A percentile compares a stretch with the other conserved stretches of the same genome.
These are phyloP conservation scores for Drosophila mayaguana DNA, from an alignment of 2,888 invertebrate species.

Conservation along the genomic window DNA sequence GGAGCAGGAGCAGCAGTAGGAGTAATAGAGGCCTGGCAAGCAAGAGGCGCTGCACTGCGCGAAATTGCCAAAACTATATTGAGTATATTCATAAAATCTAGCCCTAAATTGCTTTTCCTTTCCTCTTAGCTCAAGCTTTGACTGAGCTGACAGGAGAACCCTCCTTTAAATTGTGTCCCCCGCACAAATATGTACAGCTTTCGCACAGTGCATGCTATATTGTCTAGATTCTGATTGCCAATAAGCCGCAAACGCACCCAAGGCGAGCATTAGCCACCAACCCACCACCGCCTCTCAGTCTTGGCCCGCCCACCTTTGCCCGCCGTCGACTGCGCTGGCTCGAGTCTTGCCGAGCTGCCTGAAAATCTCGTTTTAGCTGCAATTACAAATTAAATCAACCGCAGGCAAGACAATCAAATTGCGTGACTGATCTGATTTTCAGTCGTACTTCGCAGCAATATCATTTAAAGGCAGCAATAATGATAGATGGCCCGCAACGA, in stretches of 20 bases:
- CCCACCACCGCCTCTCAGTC: neutral
- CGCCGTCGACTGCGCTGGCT: slow-evolving; percentile 45
- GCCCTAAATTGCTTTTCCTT: no score
- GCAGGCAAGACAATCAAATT: slow-evolving; percentile 48
- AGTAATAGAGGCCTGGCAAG: slow-evolving; percentile 18
- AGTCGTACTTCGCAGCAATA: slow-evolving; percentile 13
- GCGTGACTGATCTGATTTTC: slow-evolving; percentile 41
- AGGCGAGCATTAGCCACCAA: slow-evolving; percentile 58
- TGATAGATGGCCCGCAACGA: neutral
- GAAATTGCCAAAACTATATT: slow-evolving; percentile 12
- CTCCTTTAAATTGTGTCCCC: neutral
- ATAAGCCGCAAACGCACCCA: slow-evolving; percentile 71
- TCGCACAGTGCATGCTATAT: slow-evolving; percentile 26
- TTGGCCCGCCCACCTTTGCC: slow-evolving; percentile 20
- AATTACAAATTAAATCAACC: slow-evolving; percentile 75
- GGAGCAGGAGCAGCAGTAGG: slow-evolving; percentile 10
- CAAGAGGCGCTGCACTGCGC: slow-evolving; percentile 30
- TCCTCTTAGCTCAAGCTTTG: neutral
- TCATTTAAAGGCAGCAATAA: slow-evolving; percentile 7
- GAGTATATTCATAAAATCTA: neutral
- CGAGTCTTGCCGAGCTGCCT: slow-evolving; percentile 19
- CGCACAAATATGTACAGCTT: neutral
- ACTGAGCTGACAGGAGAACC: neutral
- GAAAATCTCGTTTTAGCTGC: slow-evolving; percentile 57
- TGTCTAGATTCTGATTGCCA: slow-evolving; percentile 65